Evolutionary conservation across 2,797 vertebrate genomes (phyloP).

Genomic region (Esox masquinongy): DNA sequence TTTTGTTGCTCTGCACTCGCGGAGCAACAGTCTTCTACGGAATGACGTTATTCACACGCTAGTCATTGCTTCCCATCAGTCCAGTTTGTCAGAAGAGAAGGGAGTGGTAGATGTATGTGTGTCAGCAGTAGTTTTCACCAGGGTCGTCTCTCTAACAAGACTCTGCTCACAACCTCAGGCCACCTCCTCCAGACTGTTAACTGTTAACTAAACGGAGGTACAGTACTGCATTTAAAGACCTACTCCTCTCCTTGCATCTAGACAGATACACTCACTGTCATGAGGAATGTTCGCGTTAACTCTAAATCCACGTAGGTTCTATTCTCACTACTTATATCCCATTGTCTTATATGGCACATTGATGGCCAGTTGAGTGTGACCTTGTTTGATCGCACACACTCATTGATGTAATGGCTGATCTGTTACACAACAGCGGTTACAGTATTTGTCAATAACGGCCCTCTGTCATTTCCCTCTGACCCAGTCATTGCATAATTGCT

Average conservation of each 20-base stretch:
- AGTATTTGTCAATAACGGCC: constrained; percentile 24
- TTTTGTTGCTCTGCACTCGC: not conserved
- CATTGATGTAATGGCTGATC: constrained; percentile 18
- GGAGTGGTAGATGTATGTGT: not conserved
- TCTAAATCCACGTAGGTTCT: no score
- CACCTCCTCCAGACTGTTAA: no score
- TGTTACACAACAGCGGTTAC: not conserved
- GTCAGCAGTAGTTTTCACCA: not conserved
- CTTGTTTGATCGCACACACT: constrained; percentile 26
- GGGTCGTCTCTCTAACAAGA: no score
- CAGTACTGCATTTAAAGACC: no score
- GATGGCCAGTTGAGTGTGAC: not conserved
- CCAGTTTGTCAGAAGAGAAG: not conserved
- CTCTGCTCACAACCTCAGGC: no score
- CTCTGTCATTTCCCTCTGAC: constrained; percentile 34
- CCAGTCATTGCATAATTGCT: constrained; percentile 16
- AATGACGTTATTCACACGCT: not conserved
- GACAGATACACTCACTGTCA: no score
- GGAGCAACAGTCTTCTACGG: not conserved
- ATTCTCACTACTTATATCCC: no score
- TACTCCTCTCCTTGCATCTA: no score
- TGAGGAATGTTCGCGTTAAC: no score
- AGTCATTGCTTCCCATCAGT: not conserved
- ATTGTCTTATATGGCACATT: not conserved
- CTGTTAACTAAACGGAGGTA: no score